Base-by-base conservation (phyloP, 1,140 invertebrate species). In the Tachypleus tridentatus region DNA sequence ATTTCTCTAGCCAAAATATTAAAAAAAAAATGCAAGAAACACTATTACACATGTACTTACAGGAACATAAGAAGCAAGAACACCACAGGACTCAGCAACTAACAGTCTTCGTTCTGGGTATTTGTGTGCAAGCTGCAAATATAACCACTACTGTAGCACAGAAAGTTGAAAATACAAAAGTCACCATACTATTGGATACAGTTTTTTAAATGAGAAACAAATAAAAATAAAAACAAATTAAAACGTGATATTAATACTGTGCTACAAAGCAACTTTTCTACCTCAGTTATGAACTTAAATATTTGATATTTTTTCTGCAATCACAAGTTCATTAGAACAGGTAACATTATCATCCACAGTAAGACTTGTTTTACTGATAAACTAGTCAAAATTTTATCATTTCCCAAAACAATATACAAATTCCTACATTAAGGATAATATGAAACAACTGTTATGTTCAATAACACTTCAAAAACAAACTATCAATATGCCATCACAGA, bases 71-170 rank as follows among this genome's bases (percentile, higher is more conserved):
- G 86, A 84, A 56, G 86, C 83, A 63, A 90, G 74, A n/a, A 82
- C 81, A 4, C 82, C 82, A 75, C 86, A 88, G 53, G 85, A 84
- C 75, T 89, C 86, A 29, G 85, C 85, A 10, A 88, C 86, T 10
- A 90, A 71, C 48, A 87, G 73, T 62, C 87, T 77, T 70, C 84
- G 80, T 72, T 89, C 87, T 3, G 81, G 74, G 75, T 88, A 84
- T 72, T 86, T 86, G 72, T 88, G 84, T 66, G 80, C 83, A 67
- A 88, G 83, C 76, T 79, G 67, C 47, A 72, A 73, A 49, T 63
- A 64, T 64, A 63, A 10, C 51, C 9, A 47, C 10, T 53, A 59
- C 49, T 60, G 57, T 29, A 63, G 10, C 47, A 61, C 1, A 48
- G 3, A 58, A 50, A 4, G 51, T n/a, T 11, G 11, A 5, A 4